Evolutionary conservation across 2,888 invertebrate species (phyloP).

Genomic region (Nomada fabriciana): DNA sequence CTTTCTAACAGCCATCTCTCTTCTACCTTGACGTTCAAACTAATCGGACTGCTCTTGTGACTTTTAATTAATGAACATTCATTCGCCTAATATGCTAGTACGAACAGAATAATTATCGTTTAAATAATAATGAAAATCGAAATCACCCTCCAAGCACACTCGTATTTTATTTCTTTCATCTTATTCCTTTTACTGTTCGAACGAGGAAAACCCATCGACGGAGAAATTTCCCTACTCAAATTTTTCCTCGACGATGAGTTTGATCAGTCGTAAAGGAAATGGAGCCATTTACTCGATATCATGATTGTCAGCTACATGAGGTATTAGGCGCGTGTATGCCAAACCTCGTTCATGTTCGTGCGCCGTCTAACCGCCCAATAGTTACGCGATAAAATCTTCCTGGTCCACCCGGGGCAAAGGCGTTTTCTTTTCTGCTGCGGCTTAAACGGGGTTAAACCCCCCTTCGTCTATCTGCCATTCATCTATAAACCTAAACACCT

Average conservation of each 20-base stretch:
- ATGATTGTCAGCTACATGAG: constrained; percentile 14
- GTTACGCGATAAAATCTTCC: constrained; percentile 72
- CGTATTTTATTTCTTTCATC: neutral
- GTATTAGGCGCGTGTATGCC: constrained; percentile 45
- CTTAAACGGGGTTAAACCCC: constrained; percentile 63
- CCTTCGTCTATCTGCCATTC: constrained; percentile 60
- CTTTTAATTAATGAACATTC: constrained; percentile 11
- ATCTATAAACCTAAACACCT: constrained; percentile 72
- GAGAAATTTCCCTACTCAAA: too few relatives aligned
- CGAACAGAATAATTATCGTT: neutral
- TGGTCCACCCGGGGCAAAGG: constrained; percentile 70
- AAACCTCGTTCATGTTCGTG: constrained; percentile 60
- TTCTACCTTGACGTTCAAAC: neutral
- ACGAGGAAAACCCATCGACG: neutral
- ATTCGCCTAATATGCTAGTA: neutral
- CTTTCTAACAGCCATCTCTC: neutral
- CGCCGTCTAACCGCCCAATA: constrained; percentile 69
- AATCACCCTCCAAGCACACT: neutral
- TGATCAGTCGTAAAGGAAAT: constrained; percentile 37
- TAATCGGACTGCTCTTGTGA: neutral
- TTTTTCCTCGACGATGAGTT: too few relatives aligned
- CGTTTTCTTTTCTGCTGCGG: constrained; percentile 59
- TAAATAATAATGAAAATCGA: neutral
- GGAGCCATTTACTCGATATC: constrained; percentile 23
- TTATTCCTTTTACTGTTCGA: neutral